Evolutionary conservation across 1,140 invertebrate species (phyloP).

Genomic region (Camponotus floridanus): DNA sequence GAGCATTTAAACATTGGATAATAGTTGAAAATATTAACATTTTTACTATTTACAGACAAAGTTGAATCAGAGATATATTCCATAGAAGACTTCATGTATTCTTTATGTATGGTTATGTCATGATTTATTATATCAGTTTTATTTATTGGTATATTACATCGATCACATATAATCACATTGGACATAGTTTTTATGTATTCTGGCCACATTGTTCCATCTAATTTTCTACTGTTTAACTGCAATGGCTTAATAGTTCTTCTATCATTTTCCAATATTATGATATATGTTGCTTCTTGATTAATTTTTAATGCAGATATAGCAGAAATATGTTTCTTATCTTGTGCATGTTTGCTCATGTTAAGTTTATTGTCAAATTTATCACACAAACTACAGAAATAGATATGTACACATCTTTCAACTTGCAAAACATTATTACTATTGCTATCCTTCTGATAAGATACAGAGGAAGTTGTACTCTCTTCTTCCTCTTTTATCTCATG

Average conservation of each 20-base stretch:
- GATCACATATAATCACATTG: not conserved
- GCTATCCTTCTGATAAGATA: not conserved
- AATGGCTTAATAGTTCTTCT: not conserved
- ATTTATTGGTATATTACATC: not conserved
- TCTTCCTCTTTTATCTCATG: not conserved
- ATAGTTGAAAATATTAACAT: not conserved
- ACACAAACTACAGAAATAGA: not conserved
- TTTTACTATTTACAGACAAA: not conserved
- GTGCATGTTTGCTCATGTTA: not conserved
- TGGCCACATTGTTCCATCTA: not conserved
- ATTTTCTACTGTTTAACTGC: not conserved
- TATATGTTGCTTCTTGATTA: not conserved
- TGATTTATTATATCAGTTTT: constrained; percentile 18
- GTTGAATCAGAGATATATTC: not conserved
- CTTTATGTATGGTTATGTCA: constrained; percentile 1
- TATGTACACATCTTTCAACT: not conserved
- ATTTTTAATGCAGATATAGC: not conserved
- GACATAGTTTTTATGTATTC: not conserved
- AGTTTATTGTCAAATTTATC: not conserved
- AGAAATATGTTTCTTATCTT: not conserved
- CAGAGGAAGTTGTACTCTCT: not conserved
- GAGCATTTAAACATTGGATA: constrained; percentile 35
- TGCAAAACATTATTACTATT: not conserved
- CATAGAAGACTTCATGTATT: not conserved
- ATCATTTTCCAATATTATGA: not conserved